A percentile compares a stretch with the other conserved stretches of the same genome.
phyloP scores from a whole-genome alignment of 2,888 invertebrate species.

The Phalera bucephala region DNA sequence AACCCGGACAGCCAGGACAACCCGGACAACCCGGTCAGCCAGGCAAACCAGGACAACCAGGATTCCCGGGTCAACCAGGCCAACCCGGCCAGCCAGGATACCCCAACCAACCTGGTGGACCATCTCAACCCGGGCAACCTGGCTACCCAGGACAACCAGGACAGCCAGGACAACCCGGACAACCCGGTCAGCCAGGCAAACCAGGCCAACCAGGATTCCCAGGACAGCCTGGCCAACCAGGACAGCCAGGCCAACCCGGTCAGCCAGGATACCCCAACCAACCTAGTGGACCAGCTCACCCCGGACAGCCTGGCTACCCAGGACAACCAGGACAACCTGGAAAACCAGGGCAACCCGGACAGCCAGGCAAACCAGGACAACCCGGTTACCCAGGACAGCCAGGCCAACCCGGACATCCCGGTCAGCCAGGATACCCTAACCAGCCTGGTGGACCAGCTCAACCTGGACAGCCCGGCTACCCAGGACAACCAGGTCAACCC shows the following conservation, averaged over 20 bases:
- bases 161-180: not conserved
- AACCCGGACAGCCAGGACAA: not conserved
- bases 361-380: constrained; percentile 19
- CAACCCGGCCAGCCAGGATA: constrained; percentile 1
- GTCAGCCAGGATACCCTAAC: constrained; percentile 36
- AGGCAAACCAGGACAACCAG: constrained; percentile 47
- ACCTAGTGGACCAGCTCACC: not conserved
- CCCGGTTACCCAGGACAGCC: constrained; percentile 61
- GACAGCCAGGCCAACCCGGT: not conserved
- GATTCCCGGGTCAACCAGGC: constrained; percentile 16
- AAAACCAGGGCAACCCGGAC: not conserved
- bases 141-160: not conserved
- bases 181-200: not conserved
- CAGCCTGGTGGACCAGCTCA: constrained; percentile 23
- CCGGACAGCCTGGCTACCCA: not conserved
- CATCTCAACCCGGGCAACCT: not conserved
- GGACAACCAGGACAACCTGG: not conserved
- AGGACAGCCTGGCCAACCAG: not conserved
- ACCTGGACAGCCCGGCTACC: constrained; percentile 13
- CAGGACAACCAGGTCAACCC: constrained; percentile 26
- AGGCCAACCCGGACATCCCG: constrained; percentile 32
- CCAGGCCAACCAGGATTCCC: not conserved
- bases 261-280: not conserved
- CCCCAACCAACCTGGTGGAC: not conserved
- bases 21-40: constrained; percentile 35